These are phyloP conservation scores for Sitta europaea DNA, from an alignment of 2,113 vertebrate genomes.

Conservation along the genomic window DNA sequence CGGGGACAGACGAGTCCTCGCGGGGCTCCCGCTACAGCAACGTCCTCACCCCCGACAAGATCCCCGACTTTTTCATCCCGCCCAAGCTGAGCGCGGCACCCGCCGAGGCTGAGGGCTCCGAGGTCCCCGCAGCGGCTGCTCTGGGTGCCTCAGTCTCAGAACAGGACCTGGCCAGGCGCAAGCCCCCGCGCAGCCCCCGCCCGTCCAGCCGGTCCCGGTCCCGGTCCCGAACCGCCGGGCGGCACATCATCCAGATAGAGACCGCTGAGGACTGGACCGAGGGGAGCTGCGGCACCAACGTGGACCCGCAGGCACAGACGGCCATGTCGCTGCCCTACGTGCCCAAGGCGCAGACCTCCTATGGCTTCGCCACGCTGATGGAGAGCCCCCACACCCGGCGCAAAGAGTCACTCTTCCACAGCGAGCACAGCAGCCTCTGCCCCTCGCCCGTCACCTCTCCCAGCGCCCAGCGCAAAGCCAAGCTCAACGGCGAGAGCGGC, in stretches of 20 bases:
- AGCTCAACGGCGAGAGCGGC: conserved; percentile 65
- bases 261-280: conserved; percentile 83
- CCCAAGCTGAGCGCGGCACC: conserved; percentile 85
- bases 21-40: conserved; percentile 84
- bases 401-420: conserved; percentile 94
- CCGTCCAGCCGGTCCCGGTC: conserved; percentile 79
- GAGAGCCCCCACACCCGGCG: conserved; percentile 95
- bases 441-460: conserved; percentile 83
- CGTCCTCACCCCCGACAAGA: conserved; percentile 95
- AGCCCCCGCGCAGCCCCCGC: conserved; percentile 80
- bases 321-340: conserved; percentile 91
- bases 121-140: conserved; percentile 62
- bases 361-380: conserved; percentile 89
- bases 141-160: conserved; percentile 77
- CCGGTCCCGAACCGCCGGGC: conserved; percentile 79
- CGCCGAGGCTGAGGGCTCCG: conserved; percentile 71
- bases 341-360: conserved; percentile 93
- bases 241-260: conserved; percentile 95
- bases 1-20: conserved; percentile 35
- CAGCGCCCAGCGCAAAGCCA: conserved; percentile 75
- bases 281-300: conserved; percentile 76
- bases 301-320: conserved; percentile 85
- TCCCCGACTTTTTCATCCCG: conserved; percentile 96
- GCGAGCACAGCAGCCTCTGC: conserved; percentile 84
- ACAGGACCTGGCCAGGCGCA: conserved; percentile 75